phyloP scores from a whole-genome alignment of 2,797 vertebrate genomes.

The Halcyon chelicuti region DNA sequence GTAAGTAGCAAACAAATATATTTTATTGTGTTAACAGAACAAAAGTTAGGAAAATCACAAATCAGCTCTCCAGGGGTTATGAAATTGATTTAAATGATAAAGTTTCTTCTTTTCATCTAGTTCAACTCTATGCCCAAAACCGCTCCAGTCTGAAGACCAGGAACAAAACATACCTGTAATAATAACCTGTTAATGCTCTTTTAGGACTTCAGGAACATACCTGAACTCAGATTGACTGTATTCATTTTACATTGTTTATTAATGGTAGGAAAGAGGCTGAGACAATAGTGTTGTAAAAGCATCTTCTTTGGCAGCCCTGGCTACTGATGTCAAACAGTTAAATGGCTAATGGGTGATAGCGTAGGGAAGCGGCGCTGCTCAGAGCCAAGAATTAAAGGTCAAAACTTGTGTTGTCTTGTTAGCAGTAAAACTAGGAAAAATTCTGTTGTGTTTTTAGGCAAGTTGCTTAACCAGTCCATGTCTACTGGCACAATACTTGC shows the following conservation, averaged over 20 bases:
- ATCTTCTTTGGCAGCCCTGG: neutral
- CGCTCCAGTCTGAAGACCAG: neutral
- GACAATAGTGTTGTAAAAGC: neutral
- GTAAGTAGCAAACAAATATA: slow-evolving; percentile 37
- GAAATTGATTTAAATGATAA: neutral
- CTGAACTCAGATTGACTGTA: neutral
- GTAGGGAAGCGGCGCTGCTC: neutral
- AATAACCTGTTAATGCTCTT: neutral
- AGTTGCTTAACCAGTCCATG: neutral
- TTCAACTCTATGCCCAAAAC: neutral
- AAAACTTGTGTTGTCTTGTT: slow-evolving; percentile 35
- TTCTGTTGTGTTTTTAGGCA: slow-evolving; percentile 7
- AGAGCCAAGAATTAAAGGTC: slow-evolving; percentile 34
- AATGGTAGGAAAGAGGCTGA: neutral
- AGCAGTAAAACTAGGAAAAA: slow-evolving; percentile 25
- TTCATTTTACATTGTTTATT: neutral
- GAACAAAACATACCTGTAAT: neutral
- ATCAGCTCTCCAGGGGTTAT: slow-evolving; percentile 4
- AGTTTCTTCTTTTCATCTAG: neutral
- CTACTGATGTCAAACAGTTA: neutral
- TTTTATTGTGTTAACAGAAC: slow-evolving; percentile 30
- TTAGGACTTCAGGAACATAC: neutral
- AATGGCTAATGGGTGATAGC: neutral
- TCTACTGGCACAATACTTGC: neutral
- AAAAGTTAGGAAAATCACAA: slow-evolving; percentile 29